phyloP scores from a whole-genome alignment of 2,888 invertebrate genomes.

The Gandaritis pyraliata region DNA sequence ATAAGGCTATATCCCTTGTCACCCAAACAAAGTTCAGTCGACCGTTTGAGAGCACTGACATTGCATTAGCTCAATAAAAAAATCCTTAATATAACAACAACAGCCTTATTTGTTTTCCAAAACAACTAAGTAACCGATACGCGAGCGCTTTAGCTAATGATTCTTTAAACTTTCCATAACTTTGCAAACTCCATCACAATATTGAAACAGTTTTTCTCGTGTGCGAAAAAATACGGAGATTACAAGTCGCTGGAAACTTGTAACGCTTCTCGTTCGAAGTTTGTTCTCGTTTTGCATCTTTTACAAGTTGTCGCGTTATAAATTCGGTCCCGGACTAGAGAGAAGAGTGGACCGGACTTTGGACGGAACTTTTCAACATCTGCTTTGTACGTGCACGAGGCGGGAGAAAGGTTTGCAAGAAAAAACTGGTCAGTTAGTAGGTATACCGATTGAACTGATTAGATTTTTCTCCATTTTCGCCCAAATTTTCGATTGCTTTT shows the following conservation, averaged over 20 bases:
- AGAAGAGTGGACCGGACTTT: slow-evolving; percentile 44
- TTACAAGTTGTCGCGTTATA: slow-evolving; percentile 50
- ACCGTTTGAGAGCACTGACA: too few species aligned
- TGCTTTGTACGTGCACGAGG: not conserved
- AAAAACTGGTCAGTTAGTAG: too few species aligned
- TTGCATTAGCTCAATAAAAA: too few species aligned
- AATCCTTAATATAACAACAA: too few species aligned
- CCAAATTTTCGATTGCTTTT: too few species aligned
- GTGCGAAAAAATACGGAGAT: slow-evolving; percentile 16
- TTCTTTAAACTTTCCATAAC: not conserved
- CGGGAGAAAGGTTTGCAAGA: not conserved
- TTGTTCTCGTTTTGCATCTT: slow-evolving; percentile 49
- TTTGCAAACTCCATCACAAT: slow-evolving; percentile 21
- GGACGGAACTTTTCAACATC: slow-evolving; percentile 45
- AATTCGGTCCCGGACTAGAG: slow-evolving; percentile 45
- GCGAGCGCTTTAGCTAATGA: not conserved
- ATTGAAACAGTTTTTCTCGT: slow-evolving; percentile 26
- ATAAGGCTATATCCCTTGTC: too few species aligned
- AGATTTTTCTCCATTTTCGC: too few species aligned
- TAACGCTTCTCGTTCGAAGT: slow-evolving; percentile 17
- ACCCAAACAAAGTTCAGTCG: too few species aligned
- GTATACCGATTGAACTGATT: too few species aligned
- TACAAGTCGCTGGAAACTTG: slow-evolving; percentile 26
- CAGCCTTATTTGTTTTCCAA: too few species aligned
- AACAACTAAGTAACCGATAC: too few species aligned